Percentiles rank a stretch among this genome's conserved stretches.
Conservation (phyloP, 2,888 invertebrate species). For the Pilophorus perplexus region DNA sequence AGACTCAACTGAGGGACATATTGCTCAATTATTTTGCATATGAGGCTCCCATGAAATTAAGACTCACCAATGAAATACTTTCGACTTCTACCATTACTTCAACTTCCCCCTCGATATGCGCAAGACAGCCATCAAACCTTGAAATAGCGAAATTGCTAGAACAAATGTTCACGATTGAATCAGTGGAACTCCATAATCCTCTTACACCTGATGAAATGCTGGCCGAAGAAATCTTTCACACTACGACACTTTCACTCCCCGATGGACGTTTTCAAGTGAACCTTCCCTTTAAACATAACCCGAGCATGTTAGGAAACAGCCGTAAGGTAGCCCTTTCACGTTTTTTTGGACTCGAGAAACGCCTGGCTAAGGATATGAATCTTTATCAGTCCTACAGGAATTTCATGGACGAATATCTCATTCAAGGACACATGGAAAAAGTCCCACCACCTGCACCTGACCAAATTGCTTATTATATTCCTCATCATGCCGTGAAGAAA, state of each 20-base stretch:
- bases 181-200: too few relatives aligned
- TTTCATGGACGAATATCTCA: constrained; percentile 5
- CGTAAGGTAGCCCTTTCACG: neutral
- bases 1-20: neutral
- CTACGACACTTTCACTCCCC: neutral
- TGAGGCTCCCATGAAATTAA: neutral
- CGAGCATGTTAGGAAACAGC: neutral
- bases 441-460: neutral
- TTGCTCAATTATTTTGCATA: neutral
- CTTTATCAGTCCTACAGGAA: neutral
- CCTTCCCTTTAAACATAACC: constrained; percentile 8
- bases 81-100: neutral
- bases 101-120: neutral
- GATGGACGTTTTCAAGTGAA: neutral
- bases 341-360: constrained; percentile 3
- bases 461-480: constrained; percentile 2
- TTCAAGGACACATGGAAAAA: neutral
- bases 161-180: neutral
- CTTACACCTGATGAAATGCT: neutral
- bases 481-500: constrained; percentile 18
- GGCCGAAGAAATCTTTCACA: constrained; percentile 2
- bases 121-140: neutral
- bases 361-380: neutral
- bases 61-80: neutral
- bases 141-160: neutral